A percentile compares a stretch with the other conserved stretches of the same genome.
Conservation (phyloP, 2,888 invertebrate genomes). For the Synanthedon vespiformis region DNA sequence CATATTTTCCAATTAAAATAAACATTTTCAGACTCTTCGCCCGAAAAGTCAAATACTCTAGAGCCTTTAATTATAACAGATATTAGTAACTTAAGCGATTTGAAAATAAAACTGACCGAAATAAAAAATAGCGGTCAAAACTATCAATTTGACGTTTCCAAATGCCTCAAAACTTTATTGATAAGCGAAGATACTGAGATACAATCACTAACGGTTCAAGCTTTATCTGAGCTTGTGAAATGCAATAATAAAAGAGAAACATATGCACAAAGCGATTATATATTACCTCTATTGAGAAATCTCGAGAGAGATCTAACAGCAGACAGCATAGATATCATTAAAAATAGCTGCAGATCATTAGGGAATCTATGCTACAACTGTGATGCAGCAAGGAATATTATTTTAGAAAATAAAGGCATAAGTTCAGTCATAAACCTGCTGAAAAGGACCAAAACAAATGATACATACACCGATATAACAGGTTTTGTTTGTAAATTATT, state of each 20-base stretch:
- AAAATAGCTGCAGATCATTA: constrained; percentile 84
- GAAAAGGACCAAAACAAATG: constrained; percentile 27
- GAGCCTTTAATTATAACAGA: constrained; percentile 52
- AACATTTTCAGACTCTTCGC: constrained; percentile 27
- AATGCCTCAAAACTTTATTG: constrained; percentile 51
- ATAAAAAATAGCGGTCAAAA: constrained; percentile 55
- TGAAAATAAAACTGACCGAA: constrained; percentile 54
- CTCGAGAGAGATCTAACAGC: constrained; percentile 40
- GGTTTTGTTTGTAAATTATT: constrained; percentile 79
- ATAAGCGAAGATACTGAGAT: constrained; percentile 59
- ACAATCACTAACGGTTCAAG: constrained; percentile 72
- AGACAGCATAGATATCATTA: constrained; percentile 68
- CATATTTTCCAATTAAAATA: not conserved
- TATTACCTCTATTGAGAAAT: constrained; percentile 69
- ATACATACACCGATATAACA: constrained; percentile 65
- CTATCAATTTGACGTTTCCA: constrained; percentile 55
- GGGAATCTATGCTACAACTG: constrained; percentile 93
- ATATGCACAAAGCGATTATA: constrained; percentile 74
- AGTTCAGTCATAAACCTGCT: constrained; percentile 50
- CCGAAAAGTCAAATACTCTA: constrained; percentile 49
- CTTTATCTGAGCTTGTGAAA: constrained; percentile 86
- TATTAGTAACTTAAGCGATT: constrained; percentile 45
- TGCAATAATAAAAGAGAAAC: constrained; percentile 79
- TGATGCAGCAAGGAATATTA: constrained; percentile 73
- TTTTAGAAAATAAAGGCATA: constrained; percentile 62